Percentiles rank a stretch among this genome's conserved stretches.
Conservation (phyloP, 2,113 vertebrate genomes). For the Hystrix brachyura region DNA sequence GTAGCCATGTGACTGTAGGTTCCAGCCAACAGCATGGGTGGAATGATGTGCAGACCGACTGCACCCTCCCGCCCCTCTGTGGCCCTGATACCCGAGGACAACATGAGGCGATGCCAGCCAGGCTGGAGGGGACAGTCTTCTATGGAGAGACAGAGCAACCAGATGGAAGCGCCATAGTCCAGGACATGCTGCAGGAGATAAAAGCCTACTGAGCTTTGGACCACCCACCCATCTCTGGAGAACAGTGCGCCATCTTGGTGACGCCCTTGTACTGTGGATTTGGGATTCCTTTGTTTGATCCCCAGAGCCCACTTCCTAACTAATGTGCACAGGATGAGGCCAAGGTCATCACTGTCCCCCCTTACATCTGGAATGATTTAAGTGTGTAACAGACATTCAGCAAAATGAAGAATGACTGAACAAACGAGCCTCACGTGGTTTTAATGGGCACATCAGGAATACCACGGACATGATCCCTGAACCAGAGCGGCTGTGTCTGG, state of each 20-base stretch:
- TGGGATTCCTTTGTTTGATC: not conserved
- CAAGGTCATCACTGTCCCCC: not conserved
- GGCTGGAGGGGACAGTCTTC: not conserved
- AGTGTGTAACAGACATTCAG: not conserved
- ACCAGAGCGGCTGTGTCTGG: not conserved
- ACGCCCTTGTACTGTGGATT: not conserved
- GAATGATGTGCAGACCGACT: fast-evolving
- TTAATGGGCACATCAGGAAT: not conserved
- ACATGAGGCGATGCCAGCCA: not conserved
- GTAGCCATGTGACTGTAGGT: not conserved
- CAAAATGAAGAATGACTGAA: not conserved
- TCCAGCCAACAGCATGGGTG: not conserved
- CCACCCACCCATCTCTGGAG: not conserved
- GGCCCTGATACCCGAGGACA: not conserved
- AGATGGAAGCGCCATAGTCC: fast-evolving
- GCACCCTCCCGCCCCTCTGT: not conserved
- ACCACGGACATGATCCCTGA: fast-evolving
- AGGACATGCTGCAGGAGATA: not conserved
- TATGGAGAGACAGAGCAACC: not conserved
- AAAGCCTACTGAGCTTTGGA: not conserved
- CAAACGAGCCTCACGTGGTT: not conserved
- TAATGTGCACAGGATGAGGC: not conserved
- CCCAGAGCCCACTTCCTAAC: not conserved
- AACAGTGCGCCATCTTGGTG: not conserved
- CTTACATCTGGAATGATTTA: not conserved